Evolutionary conservation across 1,140 invertebrate genomes (phyloP).

Genomic region (Acromyrmex echinatior): DNA sequence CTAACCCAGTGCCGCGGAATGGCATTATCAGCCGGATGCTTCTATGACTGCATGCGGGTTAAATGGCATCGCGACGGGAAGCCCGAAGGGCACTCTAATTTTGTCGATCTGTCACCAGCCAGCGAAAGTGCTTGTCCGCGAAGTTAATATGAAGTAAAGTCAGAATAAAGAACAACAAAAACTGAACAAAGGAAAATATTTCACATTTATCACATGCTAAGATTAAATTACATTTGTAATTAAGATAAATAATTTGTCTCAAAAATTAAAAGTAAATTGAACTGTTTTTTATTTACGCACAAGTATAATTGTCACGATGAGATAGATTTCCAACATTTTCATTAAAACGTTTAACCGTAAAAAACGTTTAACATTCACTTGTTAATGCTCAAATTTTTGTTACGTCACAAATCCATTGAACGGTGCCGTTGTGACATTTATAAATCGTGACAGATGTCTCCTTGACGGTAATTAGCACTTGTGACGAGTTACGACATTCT

Average conservation of each 20-base stretch:
- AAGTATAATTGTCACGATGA: background rate
- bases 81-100: conserved; percentile 65
- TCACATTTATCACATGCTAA: background rate
- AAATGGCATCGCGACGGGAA: conserved; percentile 65
- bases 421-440: background rate
- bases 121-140: conserved; percentile 3
- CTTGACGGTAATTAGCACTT: conserved; percentile 60
- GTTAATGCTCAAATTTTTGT: background rate
- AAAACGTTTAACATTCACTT: background rate
- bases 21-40: conserved; percentile 76
- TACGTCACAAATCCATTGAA: conserved; percentile 35
- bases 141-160: background rate
- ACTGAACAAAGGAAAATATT: background rate
- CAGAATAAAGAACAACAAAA: background rate
- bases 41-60: conserved; percentile 72
- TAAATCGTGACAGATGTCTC: conserved; percentile 66
- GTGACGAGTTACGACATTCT: conserved; percentile 67
- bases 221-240: background rate
- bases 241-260: background rate
- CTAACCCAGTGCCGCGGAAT: conserved; percentile 78
- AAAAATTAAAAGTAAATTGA: background rate
- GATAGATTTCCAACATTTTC: background rate
- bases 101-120: conserved; percentile 44
- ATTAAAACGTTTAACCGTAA: background rate
- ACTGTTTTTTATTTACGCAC: background rate